These are phyloP conservation scores for Hirundichthys speculiger DNA, from an alignment of 2,113 vertebrate species.

Conservation along the genomic window DNA sequence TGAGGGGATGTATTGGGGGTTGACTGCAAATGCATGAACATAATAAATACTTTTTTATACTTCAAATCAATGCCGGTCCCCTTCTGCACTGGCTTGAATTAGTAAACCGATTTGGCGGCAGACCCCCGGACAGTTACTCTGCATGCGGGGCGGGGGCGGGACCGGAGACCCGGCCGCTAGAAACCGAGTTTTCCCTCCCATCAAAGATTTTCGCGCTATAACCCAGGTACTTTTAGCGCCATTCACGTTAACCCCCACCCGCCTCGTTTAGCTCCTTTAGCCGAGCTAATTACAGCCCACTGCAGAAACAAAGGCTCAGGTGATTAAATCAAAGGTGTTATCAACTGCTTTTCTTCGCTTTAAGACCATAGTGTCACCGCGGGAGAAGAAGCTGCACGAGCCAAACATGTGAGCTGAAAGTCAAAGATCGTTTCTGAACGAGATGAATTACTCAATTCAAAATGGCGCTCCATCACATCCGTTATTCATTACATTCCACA, in stretches of 20 bases:
- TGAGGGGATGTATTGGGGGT: too few relatives aligned
- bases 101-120: slow-evolving; percentile 34
- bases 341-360: slow-evolving; percentile 13
- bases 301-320: slow-evolving; percentile 17
- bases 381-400: background rate
- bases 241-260: background rate
- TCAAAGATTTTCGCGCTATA: slow-evolving; percentile 61
- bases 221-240: slow-evolving; percentile 55
- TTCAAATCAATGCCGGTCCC: too few relatives aligned
- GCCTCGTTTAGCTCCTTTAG: slow-evolving; percentile 10
- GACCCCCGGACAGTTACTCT: too few relatives aligned
- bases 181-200: background rate
- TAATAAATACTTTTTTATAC: too few relatives aligned
- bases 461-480: too few relatives aligned
- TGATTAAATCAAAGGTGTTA: slow-evolving; percentile 32
- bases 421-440: background rate
- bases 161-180: background rate
- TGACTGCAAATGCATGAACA: too few relatives aligned
- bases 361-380: background rate
- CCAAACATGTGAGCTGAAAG: background rate
- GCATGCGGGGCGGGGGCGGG: slow-evolving; percentile 35
- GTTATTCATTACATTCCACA: too few relatives aligned
- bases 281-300: slow-evolving; percentile 38
- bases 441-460: background rate
- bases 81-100: too few relatives aligned